Base-by-base conservation (phyloP, 2,113 vertebrate genomes). In the Rhynchopsitta pachyrhyncha region DNA sequence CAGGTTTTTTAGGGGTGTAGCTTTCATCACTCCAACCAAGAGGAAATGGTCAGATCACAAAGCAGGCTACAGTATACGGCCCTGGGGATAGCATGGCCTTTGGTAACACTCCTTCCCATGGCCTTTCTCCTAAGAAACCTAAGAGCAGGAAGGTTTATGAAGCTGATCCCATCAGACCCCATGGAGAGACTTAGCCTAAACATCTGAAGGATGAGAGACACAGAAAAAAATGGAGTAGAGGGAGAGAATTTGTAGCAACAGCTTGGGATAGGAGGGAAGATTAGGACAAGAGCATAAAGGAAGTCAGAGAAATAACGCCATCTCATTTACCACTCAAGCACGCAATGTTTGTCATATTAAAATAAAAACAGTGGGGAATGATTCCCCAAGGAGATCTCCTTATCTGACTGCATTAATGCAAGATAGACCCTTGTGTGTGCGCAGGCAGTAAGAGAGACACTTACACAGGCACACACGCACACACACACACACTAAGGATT, bases 281-380 rank as follows among this genome's bases (percentile, higher is more conserved):
- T 86, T 94, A 95, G 70, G 83, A 82, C 52, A 94, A 91, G 52
- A 94, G 87, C 63, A n/a, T 92, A 93, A 97, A 94, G 96, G 93
- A 96, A 95, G 81, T 82, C 0, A 0, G 88, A 92, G 66, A 62
- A 93, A 92, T 93, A 96, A 96, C 80, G 94, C 66, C 83, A 50
- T 86, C 95, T 96, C 88, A 91, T 96, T 96, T 97, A 91, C 81
- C 83, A 79, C 88, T 94, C 92, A 88, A 92, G 92, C 80, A 82
- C 2, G 13, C 83, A 95, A 13, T 90, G 73, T 94, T 95, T 96
- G 86, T 93, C 88, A 84, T 91, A 93, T 79, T 23, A 82, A 96
- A 95, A 91, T 92, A 92, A 94, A 96, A 97, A 92, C 96, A 93
- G 90, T 73, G 57, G 62, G 57, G 66, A 90, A 85, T 28, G 41